phyloP scores from a whole-genome alignment of 2,888 invertebrate species.

The Scaptomyza parva region DNA sequence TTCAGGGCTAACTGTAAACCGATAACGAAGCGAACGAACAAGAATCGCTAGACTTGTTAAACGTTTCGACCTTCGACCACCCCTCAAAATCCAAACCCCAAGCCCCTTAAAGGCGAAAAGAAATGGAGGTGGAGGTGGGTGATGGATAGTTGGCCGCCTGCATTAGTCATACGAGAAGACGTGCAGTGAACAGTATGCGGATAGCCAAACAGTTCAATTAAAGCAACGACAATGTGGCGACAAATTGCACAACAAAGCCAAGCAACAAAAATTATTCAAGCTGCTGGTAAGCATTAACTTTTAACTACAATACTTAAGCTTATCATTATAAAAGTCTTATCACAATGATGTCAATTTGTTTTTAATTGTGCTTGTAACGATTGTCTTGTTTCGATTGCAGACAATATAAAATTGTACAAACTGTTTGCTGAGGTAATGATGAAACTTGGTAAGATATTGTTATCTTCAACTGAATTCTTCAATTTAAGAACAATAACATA shows the following conservation, averaged over 20 bases:
- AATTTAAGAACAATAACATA: no score
- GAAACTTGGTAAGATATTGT: slow-evolving; percentile 26
- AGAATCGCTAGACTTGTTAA: slow-evolving; percentile 56
- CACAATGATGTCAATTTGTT: neutral
- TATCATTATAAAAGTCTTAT: neutral
- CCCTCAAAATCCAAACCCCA: neutral
- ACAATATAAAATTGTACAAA: neutral
- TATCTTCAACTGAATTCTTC: no score
- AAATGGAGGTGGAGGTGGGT: slow-evolving; percentile 3
- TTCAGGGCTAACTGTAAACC: slow-evolving; percentile 1
- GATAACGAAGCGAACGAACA: slow-evolving; percentile 15
- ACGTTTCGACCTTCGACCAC: slow-evolving; percentile 60
- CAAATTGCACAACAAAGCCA: slow-evolving; percentile 45
- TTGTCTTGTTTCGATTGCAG: slow-evolving; percentile 23
- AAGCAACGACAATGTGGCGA: slow-evolving; percentile 41
- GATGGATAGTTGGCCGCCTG: slow-evolving; percentile 39
- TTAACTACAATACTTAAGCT: neutral
- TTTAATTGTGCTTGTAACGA: no score
- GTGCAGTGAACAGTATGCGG: slow-evolving; percentile 28
- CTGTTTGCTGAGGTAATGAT: neutral
- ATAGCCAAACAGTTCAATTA: slow-evolving; percentile 37
- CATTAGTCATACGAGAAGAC: slow-evolving; percentile 60
- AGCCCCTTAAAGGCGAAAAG: slow-evolving; percentile 15
- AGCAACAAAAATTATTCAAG: slow-evolving; percentile 16
- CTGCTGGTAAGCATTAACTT: slow-evolving; percentile 27